A percentile compares a stretch with the other conserved stretches of the same genome.
phyloP scores from a whole-genome alignment of 2,888 invertebrate species.

The Criorhina ranunculi region DNA sequence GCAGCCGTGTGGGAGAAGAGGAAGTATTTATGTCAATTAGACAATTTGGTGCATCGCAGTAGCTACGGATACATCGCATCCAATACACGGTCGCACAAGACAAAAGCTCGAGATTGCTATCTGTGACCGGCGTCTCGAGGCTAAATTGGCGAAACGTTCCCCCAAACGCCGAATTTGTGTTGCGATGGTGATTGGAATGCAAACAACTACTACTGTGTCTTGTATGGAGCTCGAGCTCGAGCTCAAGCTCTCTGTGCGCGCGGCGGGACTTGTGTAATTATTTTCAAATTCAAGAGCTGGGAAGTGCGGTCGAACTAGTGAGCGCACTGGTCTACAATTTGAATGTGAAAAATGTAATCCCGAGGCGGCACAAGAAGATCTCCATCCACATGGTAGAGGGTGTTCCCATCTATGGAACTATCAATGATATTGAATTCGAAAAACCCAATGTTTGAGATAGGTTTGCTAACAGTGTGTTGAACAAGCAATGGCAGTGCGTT shows the following conservation, averaged over 20 bases:
- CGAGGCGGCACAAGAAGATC: constrained; percentile 46
- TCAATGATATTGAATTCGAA: constrained; percentile 61
- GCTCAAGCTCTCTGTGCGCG: constrained; percentile 10
- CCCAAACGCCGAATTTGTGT: constrained; percentile 55
- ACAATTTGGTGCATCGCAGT: constrained; percentile 54
- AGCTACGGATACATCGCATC: constrained; percentile 10
- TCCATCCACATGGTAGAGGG: constrained; percentile 15
- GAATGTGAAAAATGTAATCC: constrained; percentile 10
- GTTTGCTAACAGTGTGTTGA: background rate
- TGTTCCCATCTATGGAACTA: constrained; percentile 59
- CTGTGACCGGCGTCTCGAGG: constrained; percentile 57
- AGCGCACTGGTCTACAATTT: constrained; percentile 38
- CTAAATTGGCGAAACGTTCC: constrained; percentile 56
- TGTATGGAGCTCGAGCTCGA: constrained; percentile 22
- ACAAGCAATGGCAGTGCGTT: constrained; percentile 7
- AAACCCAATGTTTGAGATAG: constrained; percentile 17
- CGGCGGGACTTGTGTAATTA: constrained; percentile 55
- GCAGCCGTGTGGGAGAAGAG: constrained; percentile 50
- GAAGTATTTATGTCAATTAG: constrained; percentile 75
- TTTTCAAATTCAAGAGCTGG: constrained; percentile 27
- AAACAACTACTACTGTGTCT: constrained; percentile 39
- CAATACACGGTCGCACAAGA: constrained; percentile 17
- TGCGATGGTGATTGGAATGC: constrained; percentile 68
- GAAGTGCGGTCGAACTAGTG: constrained; percentile 1
- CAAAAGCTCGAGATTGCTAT: constrained; percentile 69